A percentile compares a stretch with the other conserved stretches of the same genome.
phyloP scores from a whole-genome alignment of 2,888 invertebrate genomes.

The Eudemis profundana region DNA sequence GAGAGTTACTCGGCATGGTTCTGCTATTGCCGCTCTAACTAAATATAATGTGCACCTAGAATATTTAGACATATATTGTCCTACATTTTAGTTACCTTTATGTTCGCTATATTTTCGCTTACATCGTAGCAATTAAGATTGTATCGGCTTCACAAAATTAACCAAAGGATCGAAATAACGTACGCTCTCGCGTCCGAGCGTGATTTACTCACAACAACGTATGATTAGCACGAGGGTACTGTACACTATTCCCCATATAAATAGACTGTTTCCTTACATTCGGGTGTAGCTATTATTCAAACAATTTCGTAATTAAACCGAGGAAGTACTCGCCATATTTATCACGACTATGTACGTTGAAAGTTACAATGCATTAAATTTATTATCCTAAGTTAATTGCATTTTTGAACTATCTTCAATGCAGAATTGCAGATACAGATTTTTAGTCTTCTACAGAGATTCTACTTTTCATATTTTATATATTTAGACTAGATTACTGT shows the following conservation, averaged over 20 bases:
- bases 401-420: too few species aligned
- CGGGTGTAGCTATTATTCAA: conserved; percentile 42
- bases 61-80: too few species aligned
- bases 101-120: conserved; percentile 50
- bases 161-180: conserved; percentile 56
- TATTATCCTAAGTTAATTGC: too few species aligned
- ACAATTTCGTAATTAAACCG: conserved; percentile 20
- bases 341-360: not conserved
- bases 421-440: too few species aligned
- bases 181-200: conserved; percentile 54
- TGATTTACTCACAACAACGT: conserved; percentile 60
- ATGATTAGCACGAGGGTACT: conserved; percentile 57
- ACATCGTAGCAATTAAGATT: conserved; percentile 57
- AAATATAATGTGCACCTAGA: too few species aligned
- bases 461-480: too few species aligned
- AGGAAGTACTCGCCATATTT: not conserved
- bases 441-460: too few species aligned
- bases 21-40: too few species aligned
- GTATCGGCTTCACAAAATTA: conserved; percentile 61
- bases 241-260: conserved; percentile 56
- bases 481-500: too few species aligned
- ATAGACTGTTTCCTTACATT: conserved; percentile 50
- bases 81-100: not conserved
- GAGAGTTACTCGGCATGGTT: too few species aligned
- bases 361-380: too few species aligned